Conservation (phyloP, 2,113 vertebrate genomes). For the Pluvianellus socialis region DNA sequence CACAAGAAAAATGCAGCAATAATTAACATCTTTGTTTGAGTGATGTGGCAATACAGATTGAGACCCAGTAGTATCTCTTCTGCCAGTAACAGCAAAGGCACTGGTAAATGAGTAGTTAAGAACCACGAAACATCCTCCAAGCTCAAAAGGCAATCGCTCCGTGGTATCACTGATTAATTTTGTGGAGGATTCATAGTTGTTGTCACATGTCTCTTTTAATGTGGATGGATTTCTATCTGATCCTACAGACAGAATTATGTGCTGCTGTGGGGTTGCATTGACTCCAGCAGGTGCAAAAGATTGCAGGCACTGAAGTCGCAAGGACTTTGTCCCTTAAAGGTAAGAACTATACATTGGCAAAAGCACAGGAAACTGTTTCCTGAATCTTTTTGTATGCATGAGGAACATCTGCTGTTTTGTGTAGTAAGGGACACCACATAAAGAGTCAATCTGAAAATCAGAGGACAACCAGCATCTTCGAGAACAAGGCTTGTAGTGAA, state of each 20-base stretch:
- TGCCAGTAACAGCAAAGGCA: background rate
- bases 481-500: background rate
- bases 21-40: background rate
- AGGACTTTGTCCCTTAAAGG: background rate
- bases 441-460: background rate
- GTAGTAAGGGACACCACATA: background rate
- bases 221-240: background rate
- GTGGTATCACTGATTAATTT: background rate
- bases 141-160: background rate
- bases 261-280: background rate
- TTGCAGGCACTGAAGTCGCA: background rate
- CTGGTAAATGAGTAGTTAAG: background rate
- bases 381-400: background rate
- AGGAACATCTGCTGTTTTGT: background rate
- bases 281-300: background rate
- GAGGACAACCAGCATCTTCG: background rate
- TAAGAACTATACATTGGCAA: background rate
- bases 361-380: background rate
- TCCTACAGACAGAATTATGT: background rate
- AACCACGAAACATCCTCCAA: background rate
- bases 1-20: background rate
- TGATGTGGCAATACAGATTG: fast-evolving
- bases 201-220: background rate
- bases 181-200: background rate
- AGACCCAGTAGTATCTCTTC: background rate